phyloP scores from a whole-genome alignment of 2,113 vertebrate genomes.

The Melanerpes formicivorus region DNA sequence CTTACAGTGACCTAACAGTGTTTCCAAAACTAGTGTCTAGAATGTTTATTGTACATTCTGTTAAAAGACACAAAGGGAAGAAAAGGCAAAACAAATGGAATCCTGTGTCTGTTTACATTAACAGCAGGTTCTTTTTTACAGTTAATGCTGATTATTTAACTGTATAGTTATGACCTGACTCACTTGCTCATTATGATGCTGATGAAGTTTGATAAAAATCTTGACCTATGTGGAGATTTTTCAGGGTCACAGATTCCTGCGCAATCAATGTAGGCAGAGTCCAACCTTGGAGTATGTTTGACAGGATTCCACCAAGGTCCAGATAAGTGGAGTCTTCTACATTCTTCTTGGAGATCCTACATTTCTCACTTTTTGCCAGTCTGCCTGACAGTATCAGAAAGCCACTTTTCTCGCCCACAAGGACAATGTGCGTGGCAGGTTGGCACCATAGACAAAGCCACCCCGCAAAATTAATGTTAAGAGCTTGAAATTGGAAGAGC shows the following conservation, averaged over 20 bases:
- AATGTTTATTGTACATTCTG: background rate
- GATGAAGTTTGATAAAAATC: background rate
- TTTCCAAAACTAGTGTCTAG: conserved; percentile 33
- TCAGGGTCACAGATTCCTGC: background rate
- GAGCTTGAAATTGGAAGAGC: background rate
- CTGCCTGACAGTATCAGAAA: background rate
- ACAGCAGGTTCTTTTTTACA: background rate
- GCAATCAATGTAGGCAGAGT: background rate
- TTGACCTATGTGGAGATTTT: background rate
- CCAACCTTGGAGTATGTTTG: background rate
- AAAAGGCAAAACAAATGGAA: background rate
- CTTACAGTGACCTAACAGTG: conserved; percentile 6
- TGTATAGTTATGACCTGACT: background rate
- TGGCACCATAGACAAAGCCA: background rate
- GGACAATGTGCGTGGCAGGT: background rate
- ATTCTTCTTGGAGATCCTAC: background rate
- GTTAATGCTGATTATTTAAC: background rate
- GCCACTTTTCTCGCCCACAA: background rate
- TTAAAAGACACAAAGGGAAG: background rate
- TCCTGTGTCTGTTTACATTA: background rate
- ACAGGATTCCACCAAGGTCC: background rate
- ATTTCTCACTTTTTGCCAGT: background rate
- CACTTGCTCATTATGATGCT: background rate
- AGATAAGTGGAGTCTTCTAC: background rate
- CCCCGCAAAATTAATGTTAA: background rate